Evolutionary conservation across 2,888 invertebrate species (phyloP), one percentile per base, ranked within the genome.

Genomic region (Agonopterix arenella): DNA sequence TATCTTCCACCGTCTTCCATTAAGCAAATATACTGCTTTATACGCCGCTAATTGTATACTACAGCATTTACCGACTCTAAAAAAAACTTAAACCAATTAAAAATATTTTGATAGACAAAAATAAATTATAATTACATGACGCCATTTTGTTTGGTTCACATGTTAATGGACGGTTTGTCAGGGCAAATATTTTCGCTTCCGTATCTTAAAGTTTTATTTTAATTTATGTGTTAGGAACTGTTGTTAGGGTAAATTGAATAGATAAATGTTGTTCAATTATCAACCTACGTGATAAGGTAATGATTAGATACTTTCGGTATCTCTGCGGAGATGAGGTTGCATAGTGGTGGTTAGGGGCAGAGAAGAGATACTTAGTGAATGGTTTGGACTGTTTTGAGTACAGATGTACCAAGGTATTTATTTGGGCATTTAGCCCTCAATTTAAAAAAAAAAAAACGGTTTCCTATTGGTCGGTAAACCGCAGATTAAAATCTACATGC

Each of bases 11-110:
- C 77, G 82, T 78, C 72, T 80, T 88, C 89, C 88, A 88, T 88
- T 88, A 89, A 81, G 79, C 83, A 89, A 89, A 88, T 88, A 88
- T 83, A 89, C 88, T 84, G 80, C 82, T 84, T 79, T 77, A 79
- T 72, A 75, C 70, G 68, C 58, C 67, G 57, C 63, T 88, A 89
- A 89, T 85, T 75, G 86, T 65, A 85, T 75, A 80, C 76, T 78
- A 78, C 80, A 79, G 66, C 80, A 80, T 83, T 82, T 84, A 80
- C 68, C 76, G 76, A 77, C 79, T 74, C 73, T 71, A 76, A 80
- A 84, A n/a, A 80, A 77, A 78, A 73, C 73, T 71, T 76, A 80
- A 84, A 80, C 71, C 80, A 83, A 86, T 84, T 88, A 82, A 85
- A 84, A 84, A 86, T 76, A 84, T 84, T 88, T 85, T 84, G 82